A percentile compares a stretch with the other conserved stretches of the same genome.
phyloP scores from a whole-genome alignment of 2,113 vertebrate species.

The Microtus richardsoni region DNA sequence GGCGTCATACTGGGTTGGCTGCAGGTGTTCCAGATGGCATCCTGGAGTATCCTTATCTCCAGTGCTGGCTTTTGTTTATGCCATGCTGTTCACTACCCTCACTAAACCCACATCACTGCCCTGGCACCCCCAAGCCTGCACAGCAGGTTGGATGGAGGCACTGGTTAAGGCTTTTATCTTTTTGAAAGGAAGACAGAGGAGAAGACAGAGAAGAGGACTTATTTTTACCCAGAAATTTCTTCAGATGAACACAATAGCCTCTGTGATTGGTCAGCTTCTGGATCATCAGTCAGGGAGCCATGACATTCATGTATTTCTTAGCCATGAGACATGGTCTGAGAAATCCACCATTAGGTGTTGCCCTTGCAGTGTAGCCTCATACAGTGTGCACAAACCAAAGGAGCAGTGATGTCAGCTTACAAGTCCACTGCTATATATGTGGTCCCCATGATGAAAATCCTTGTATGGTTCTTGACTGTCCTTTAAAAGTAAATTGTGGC shows the following conservation, averaged over 20 bases:
- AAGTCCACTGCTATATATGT: not conserved
- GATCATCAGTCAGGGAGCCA: not conserved
- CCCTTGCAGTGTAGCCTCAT: not conserved
- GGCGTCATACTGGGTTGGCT: not conserved
- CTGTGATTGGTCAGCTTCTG: not conserved
- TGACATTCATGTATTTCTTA: not conserved
- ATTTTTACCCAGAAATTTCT: not conserved
- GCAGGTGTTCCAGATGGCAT: constrained; percentile 65
- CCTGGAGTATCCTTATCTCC: not conserved
- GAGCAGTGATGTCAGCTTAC: too few relatives aligned
- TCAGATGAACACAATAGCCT: not conserved
- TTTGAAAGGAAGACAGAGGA: not conserved
- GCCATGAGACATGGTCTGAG: not conserved
- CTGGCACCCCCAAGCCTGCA: not conserved
- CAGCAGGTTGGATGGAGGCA: not conserved
- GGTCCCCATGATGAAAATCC: not conserved
- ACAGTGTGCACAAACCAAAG: not conserved
- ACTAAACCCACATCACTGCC: accelerated
- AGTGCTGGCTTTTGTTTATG: not conserved
- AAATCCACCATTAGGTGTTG: not conserved
- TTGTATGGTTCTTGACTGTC: not conserved
- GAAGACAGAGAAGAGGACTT: not conserved
- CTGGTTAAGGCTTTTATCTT: not conserved
- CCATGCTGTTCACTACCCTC: not conserved
- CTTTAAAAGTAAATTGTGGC: not conserved